Conservation (phyloP, 2,113 vertebrate genomes). For the Grammomys surdaster region DNA sequence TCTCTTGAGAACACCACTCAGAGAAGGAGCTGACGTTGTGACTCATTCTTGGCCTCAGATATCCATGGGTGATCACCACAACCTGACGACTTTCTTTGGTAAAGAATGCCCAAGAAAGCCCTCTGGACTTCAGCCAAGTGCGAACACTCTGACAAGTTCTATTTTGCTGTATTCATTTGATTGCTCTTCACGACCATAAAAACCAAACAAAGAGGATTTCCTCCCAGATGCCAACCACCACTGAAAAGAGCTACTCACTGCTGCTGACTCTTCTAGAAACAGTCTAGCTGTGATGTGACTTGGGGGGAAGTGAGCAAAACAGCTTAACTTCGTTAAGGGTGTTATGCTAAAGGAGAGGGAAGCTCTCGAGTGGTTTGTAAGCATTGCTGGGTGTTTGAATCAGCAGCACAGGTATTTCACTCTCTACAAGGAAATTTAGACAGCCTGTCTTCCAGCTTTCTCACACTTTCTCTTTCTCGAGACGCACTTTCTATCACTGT, state of each 20-base stretch:
- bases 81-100: conserved; percentile 60
- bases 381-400: not conserved
- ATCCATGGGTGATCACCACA: conserved; percentile 65
- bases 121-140: not conserved
- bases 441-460: not conserved
- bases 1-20: conserved; percentile 24
- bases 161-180: not conserved
- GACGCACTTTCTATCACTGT: not conserved
- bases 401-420: conserved; percentile 49
- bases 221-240: not conserved
- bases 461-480: conserved; percentile 75
- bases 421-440: not conserved
- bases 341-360: not conserved
- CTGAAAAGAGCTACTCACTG: not conserved
- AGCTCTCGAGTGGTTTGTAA: not conserved
- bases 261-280: not conserved
- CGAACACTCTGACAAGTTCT: not conserved
- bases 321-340: not conserved
- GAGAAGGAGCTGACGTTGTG: conserved; percentile 59
- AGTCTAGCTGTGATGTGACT: not conserved
- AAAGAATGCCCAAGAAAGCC: conserved; percentile 30
- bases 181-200: not conserved
- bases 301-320: not conserved
- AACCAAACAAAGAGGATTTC: not conserved
- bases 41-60: conserved; percentile 64